A percentile compares a stretch with the other conserved stretches of the same genome.
phyloP scores from a whole-genome alignment of 2,888 invertebrate genomes.

The Emmelina monodactyla region DNA sequence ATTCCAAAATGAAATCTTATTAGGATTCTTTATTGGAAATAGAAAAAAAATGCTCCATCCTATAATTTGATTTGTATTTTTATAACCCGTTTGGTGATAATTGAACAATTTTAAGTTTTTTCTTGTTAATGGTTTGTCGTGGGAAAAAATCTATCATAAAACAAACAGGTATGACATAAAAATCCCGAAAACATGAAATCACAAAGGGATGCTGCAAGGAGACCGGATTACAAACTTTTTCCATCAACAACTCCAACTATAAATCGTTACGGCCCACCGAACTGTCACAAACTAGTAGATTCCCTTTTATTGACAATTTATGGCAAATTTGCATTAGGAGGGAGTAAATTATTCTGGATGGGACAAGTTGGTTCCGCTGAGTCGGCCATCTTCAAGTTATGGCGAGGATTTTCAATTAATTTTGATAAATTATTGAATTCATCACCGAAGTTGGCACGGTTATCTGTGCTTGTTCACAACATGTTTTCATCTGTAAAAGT shows the following conservation, averaged over 20 bases:
- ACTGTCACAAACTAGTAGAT: conserved; percentile 12
- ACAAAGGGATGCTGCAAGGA: conserved; percentile 19
- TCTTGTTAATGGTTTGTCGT: no score
- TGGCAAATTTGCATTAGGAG: conserved; percentile 51
- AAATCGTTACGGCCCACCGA: conserved; percentile 47
- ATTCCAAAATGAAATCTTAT: no score
- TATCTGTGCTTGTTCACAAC: background rate
- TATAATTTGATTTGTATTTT: no score
- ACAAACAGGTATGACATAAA: background rate
- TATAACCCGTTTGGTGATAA: no score
- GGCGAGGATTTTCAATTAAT: background rate
- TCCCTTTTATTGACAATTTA: conserved; percentile 50
- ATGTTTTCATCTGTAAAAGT: background rate
- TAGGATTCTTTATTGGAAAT: no score
- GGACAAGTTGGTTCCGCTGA: conserved; percentile 19
- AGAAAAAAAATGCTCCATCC: no score
- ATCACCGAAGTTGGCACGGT: background rate
- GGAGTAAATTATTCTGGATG: conserved; percentile 33
- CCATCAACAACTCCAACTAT: conserved; percentile 58
- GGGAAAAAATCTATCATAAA: no score
- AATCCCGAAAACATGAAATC: background rate
- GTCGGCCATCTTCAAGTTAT: conserved; percentile 5
- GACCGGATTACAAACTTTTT: conserved; percentile 55
- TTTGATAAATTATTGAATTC: background rate
- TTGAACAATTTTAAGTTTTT: no score